Evolutionary conservation across 2,797 vertebrate genomes (phyloP).

Genomic region (Poecilia picta): DNA sequence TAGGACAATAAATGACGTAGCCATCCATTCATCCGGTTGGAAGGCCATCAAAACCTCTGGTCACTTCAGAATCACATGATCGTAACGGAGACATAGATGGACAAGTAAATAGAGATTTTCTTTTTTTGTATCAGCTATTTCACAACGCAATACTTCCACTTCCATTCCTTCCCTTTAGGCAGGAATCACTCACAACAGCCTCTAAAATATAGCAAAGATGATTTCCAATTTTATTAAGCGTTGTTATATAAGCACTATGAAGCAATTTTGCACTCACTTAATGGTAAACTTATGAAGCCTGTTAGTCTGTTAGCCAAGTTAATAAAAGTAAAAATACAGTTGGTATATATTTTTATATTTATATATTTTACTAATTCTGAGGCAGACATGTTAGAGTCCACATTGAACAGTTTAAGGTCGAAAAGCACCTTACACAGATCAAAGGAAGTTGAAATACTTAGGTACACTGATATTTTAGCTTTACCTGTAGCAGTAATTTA

Average conservation of each 20-base stretch:
- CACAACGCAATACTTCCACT: neutral
- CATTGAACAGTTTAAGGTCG: slow-evolving; percentile 55
- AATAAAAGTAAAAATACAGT: neutral
- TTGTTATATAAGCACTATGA: neutral
- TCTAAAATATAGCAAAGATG: slow-evolving; percentile 29
- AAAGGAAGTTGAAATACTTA: slow-evolving; percentile 61
- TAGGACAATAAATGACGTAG: neutral
- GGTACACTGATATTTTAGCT: slow-evolving; percentile 59
- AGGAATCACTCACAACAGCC: neutral
- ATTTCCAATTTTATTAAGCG: slow-evolving; percentile 17
- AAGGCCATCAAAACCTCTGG: neutral
- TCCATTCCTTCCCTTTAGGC: neutral
- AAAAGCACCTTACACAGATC: slow-evolving; percentile 51
- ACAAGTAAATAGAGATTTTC: neutral
- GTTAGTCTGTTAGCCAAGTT: neutral
- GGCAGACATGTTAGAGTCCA: slow-evolving; percentile 42
- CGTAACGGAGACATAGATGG: neutral
- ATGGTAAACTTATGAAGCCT: neutral
- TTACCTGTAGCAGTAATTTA: neutral
- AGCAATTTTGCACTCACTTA: neutral
- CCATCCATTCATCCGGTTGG: neutral
- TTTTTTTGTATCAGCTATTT: neutral
- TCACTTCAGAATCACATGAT: neutral
- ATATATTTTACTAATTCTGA: slow-evolving; percentile 25
- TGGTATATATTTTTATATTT: slow-evolving; percentile 2